These are phyloP conservation scores for Daubentonia madagascariensis DNA, from an alignment of 2,113 vertebrate genomes.

Conservation along the genomic window DNA sequence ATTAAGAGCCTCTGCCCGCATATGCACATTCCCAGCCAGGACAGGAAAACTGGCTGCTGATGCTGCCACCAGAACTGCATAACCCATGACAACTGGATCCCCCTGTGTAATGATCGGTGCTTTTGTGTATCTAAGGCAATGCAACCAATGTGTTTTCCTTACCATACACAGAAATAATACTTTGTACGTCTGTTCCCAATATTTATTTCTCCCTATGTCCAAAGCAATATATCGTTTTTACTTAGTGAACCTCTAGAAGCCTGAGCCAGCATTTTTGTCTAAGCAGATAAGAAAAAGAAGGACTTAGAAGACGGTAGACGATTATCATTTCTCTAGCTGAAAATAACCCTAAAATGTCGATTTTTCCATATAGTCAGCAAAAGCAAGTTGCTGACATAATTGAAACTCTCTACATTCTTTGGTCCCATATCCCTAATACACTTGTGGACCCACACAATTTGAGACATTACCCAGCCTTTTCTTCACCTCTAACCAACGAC, in stretches of 20 bases:
- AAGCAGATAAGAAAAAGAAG: background rate
- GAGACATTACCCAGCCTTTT: background rate
- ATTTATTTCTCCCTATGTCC: background rate
- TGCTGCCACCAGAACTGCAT: background rate
- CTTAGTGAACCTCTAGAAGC: background rate
- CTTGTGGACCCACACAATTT: no score
- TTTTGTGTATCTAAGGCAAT: background rate
- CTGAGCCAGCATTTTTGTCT: background rate
- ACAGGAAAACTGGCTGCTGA: no score
- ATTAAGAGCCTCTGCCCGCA: background rate
- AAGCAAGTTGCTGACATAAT: background rate
- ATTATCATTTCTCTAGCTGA: background rate
- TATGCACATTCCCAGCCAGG: background rate
- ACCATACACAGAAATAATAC: background rate
- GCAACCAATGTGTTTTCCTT: background rate
- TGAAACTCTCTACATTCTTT: background rate
- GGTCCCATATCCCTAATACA: background rate
- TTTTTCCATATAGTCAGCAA: background rate
- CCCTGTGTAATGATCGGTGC: background rate
- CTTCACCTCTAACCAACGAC: background rate
- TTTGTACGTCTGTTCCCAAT: background rate
- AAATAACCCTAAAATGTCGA: background rate
- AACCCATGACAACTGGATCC: background rate
- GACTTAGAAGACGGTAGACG: background rate
- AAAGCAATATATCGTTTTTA: background rate